Percentiles rank a stretch among this genome's conserved stretches.
phyloP scores from a whole-genome alignment of 2,113 vertebrate genomes.

The Nycticebus coucang region DNA sequence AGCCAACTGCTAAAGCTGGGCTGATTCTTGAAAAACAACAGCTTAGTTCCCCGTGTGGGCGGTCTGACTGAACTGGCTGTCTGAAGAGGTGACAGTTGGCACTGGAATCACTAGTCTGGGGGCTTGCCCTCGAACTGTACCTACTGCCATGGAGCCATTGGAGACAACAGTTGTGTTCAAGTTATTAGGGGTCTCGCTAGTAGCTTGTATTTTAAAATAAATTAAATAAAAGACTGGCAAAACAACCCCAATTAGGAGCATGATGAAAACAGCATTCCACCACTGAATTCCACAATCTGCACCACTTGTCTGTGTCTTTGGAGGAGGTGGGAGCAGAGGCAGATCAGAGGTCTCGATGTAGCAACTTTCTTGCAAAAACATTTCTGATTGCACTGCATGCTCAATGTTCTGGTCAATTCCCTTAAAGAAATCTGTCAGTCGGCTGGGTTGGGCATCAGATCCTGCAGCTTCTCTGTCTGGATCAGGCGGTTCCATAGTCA shows the following conservation, averaged over 20 bases:
- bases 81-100: not conserved
- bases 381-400: constrained; percentile 84
- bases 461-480: not conserved
- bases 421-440: constrained; percentile 89
- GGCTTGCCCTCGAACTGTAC: not conserved
- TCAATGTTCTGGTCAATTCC: constrained; percentile 91
- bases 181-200: constrained; percentile 48
- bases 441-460: constrained; percentile 7
- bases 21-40: not conserved
- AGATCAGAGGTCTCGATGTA: not conserved
- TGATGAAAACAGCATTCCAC: constrained; percentile 96
- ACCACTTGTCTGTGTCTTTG: constrained; percentile 69
- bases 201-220: constrained; percentile 92
- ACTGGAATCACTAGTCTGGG: not conserved
- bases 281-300: constrained; percentile 95
- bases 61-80: not conserved
- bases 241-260: constrained; percentile 94
- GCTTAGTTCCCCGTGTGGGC: not conserved
- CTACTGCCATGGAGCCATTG: constrained; percentile 51
- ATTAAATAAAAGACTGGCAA: constrained; percentile 95
- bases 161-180: constrained; percentile 68
- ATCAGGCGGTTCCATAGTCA: constrained; percentile 30
- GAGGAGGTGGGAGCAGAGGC: constrained; percentile 1
- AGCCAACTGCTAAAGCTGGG: not conserved
- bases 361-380: constrained; percentile 70